These are phyloP conservation scores for Noctuana brunneofusca DNA, from an alignment of 2,888 invertebrate species.

Conservation along the genomic window DNA sequence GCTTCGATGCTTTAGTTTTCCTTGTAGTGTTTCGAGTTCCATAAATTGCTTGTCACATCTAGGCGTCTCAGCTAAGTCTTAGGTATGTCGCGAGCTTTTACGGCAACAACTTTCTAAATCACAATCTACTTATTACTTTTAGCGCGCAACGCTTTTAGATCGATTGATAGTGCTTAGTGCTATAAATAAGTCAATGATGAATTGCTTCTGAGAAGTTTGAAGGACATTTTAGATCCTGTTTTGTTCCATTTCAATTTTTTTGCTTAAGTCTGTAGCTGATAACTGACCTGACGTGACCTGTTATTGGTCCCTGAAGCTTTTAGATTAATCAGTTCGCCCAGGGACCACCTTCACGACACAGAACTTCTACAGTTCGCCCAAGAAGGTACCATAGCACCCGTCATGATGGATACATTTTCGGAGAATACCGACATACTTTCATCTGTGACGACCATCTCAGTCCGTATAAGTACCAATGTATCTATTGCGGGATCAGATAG, in stretches of 20 bases:
- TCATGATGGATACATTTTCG: too few species aligned
- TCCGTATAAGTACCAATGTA: too few species aligned
- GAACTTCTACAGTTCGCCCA: too few species aligned
- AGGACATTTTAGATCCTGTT: slow-evolving; percentile 21
- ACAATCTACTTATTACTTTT: slow-evolving; percentile 41
- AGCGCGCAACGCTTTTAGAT: slow-evolving; percentile 34
- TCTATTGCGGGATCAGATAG: too few species aligned
- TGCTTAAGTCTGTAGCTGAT: background rate
- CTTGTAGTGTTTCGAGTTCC: too few species aligned
- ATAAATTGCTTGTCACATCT: background rate
- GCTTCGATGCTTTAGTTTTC: too few species aligned
- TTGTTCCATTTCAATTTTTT: background rate
- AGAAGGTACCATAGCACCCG: too few species aligned
- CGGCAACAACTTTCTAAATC: slow-evolving; percentile 44
- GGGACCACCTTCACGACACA: too few species aligned
- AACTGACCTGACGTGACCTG: background rate
- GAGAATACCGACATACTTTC: too few species aligned
- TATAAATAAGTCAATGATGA: slow-evolving; percentile 21
- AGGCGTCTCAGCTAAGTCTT: slow-evolving; percentile 8
- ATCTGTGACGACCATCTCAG: too few species aligned
- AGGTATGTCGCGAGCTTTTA: slow-evolving; percentile 22
- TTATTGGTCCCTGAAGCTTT: background rate
- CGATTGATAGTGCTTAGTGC: slow-evolving; percentile 25
- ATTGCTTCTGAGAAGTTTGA: slow-evolving; percentile 4
- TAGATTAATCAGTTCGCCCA: too few species aligned